Percentiles rank a stretch among this genome's conserved stretches.
Evolutionary conservation across 2,797 vertebrate genomes (phyloP).

Genomic region (Etheostoma perlongum): DNA sequence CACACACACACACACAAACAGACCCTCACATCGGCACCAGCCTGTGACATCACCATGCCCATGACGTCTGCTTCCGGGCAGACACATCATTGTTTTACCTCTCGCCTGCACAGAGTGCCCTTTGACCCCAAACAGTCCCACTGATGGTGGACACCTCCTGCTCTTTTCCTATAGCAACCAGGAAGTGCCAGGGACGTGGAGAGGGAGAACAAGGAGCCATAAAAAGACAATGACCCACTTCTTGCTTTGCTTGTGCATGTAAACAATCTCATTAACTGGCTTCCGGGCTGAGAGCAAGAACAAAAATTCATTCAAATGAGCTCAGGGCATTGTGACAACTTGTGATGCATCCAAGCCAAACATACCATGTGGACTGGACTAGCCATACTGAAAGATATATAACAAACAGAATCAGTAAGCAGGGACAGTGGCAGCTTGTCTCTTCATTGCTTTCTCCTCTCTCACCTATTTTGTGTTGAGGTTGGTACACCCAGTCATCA

Average conservation of each 20-base stretch:
- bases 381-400: not conserved
- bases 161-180: slow-evolving; percentile 40
- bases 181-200: slow-evolving; percentile 57
- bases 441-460: not conserved
- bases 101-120: slow-evolving; percentile 55
- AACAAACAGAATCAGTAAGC: not conserved
- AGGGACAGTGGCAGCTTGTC: not conserved
- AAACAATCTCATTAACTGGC: slow-evolving; percentile 67
- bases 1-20: slow-evolving; percentile 35
- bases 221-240: slow-evolving; percentile 75
- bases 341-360: slow-evolving; percentile 28
- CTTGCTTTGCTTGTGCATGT: slow-evolving; percentile 55
- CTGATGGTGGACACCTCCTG: slow-evolving; percentile 17
- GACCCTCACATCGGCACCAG: slow-evolving; percentile 70
- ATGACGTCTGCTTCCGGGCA: slow-evolving; percentile 70
- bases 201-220: slow-evolving; percentile 66
- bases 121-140: slow-evolving; percentile 47
- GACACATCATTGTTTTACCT: slow-evolving; percentile 56
- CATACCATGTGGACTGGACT: not conserved
- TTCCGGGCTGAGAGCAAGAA: slow-evolving; percentile 60
- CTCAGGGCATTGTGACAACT: slow-evolving; percentile 17
- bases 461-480: slow-evolving; percentile 93
- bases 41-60: slow-evolving; percentile 72
- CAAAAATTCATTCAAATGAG: slow-evolving; percentile 51
- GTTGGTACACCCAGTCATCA: slow-evolving; percentile 91